Evolutionary conservation across 2,113 vertebrate species (phyloP).

Genomic region (Natator depressus): DNA sequence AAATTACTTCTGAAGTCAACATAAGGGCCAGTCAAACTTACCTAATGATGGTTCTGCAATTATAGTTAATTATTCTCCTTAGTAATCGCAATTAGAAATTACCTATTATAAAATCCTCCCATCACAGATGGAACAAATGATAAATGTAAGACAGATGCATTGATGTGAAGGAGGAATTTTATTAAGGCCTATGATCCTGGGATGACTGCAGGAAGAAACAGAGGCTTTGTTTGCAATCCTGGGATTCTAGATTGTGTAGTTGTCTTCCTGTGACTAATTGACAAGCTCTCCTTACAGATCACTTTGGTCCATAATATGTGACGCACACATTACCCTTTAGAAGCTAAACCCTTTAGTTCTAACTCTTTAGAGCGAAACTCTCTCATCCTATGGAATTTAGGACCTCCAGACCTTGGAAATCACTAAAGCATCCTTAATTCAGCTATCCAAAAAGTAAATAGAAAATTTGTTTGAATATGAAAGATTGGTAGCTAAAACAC

Average conservation of each 20-base stretch:
- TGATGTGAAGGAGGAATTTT: neutral
- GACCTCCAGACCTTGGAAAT: neutral
- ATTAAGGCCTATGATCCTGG: neutral
- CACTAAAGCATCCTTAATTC: neutral
- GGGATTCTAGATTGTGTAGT: fast-evolving
- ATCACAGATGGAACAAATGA: neutral
- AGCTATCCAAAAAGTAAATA: neutral
- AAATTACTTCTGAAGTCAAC: neutral
- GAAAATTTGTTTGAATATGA: neutral
- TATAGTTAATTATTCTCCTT: neutral
- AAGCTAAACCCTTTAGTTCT: neutral
- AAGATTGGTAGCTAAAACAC: neutral
- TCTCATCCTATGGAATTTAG: neutral
- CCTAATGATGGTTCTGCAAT: neutral
- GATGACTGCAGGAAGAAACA: neutral
- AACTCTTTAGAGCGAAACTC: neutral
- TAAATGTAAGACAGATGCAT: fast-evolving
- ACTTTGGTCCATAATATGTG: neutral
- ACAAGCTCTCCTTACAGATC: neutral
- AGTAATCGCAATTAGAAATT: neutral
- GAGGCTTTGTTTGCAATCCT: fast-evolving
- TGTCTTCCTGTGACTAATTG: neutral
- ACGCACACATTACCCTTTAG: neutral
- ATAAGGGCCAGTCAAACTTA: neutral
- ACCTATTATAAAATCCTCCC: neutral